Evolutionary conservation across 2,888 invertebrate genomes (phyloP).

Genomic region (Odontothrips loti): DNA sequence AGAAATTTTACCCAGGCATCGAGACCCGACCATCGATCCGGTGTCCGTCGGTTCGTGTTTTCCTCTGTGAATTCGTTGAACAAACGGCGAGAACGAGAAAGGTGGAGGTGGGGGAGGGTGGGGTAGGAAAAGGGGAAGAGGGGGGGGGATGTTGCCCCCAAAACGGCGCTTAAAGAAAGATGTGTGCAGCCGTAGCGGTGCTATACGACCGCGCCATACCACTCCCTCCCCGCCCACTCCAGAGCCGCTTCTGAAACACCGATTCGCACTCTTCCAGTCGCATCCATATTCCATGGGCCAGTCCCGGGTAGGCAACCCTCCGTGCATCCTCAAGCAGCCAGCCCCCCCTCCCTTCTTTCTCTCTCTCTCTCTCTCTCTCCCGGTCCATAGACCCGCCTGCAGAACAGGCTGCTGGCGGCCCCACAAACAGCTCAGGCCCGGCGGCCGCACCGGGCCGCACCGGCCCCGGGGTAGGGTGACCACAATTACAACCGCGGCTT

Average conservation of each 20-base stretch:
- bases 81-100: too few species aligned
- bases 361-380: background rate
- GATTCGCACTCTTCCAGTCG: background rate
- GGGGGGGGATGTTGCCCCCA: background rate
- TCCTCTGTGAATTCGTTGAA: too few species aligned
- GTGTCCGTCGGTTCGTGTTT: too few species aligned
- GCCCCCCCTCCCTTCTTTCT: too few species aligned
- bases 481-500: too few species aligned
- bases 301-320: background rate
- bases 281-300: conserved; percentile 4
- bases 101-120: too few species aligned
- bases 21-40: too few species aligned
- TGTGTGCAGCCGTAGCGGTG: background rate
- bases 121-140: too few species aligned
- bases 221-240: too few species aligned
- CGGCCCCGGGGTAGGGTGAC: too few species aligned
- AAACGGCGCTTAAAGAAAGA: conserved; percentile 6
- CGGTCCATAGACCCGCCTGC: background rate
- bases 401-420: background rate
- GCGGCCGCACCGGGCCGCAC: background rate
- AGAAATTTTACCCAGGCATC: too few species aligned
- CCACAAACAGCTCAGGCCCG: background rate
- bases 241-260: background rate
- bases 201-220: background rate
- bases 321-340: background rate